Evolutionary conservation across 2,888 invertebrate species (phyloP).

Genomic region (Maniola hyperantus): DNA sequence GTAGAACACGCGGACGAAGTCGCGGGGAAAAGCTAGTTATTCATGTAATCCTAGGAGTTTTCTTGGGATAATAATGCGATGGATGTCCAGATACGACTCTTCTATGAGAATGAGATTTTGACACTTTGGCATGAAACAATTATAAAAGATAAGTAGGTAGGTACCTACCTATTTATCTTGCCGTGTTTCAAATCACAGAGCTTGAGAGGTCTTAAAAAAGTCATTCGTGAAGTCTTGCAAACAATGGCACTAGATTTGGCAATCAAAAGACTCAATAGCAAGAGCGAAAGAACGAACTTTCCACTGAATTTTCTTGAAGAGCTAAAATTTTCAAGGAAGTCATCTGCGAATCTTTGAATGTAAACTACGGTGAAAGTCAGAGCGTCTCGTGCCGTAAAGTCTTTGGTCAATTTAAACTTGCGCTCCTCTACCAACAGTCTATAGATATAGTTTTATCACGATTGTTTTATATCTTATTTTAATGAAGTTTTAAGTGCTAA

Average conservation of each 20-base stretch:
- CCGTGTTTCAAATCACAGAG: too few species aligned
- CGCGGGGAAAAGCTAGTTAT: too few species aligned
- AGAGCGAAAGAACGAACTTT: constrained; percentile 12
- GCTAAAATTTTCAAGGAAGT: constrained; percentile 43
- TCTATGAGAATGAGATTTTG: too few species aligned
- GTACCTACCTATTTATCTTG: too few species aligned
- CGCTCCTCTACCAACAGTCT: constrained; percentile 31
- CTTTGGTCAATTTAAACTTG: constrained; percentile 64
- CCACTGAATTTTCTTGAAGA: constrained; percentile 14
- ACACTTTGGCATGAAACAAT: too few species aligned
- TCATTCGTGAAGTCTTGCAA: background rate
- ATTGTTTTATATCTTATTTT: constrained; percentile 15
- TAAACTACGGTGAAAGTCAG: constrained; percentile 38
- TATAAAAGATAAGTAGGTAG: too few species aligned
- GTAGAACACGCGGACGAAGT: too few species aligned
- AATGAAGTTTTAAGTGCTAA: constrained; percentile 20
- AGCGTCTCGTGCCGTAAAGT: constrained; percentile 41
- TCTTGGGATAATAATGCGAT: too few species aligned
- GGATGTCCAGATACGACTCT: too few species aligned
- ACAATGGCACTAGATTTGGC: constrained; percentile 10
- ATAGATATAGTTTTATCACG: constrained; percentile 27
- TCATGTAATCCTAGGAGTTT: too few species aligned
- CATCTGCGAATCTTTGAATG: constrained; percentile 45
- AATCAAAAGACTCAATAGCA: constrained; percentile 21
- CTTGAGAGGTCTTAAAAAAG: background rate